These are phyloP conservation scores for Pangasius macronema DNA, from an alignment of 2,797 vertebrate species.

Conservation along the genomic window DNA sequence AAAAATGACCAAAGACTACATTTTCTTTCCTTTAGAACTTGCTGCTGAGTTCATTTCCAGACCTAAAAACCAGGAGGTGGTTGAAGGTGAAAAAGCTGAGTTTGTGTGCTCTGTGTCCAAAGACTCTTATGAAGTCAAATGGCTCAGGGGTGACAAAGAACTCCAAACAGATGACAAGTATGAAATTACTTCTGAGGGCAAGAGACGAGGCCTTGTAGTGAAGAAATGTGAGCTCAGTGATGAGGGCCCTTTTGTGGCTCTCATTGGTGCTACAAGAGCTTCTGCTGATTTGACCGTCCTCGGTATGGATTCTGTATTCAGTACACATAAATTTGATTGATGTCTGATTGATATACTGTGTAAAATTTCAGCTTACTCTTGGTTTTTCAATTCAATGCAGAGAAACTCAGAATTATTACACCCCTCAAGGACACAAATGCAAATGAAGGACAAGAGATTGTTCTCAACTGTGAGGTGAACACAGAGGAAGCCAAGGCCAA, in stretches of 20 bases:
- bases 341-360: not conserved
- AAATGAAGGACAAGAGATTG: slow-evolving; percentile 87
- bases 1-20: not conserved
- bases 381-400: slow-evolving; percentile 69
- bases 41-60: slow-evolving; percentile 94
- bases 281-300: slow-evolving; percentile 85
- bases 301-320: slow-evolving; percentile 73
- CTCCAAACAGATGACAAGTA: slow-evolving; percentile 88
- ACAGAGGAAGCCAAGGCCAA: slow-evolving; percentile 95
- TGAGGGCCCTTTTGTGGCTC: slow-evolving; percentile 83
- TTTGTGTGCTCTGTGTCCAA: slow-evolving; percentile 94
- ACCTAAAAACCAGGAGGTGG: slow-evolving; percentile 87
- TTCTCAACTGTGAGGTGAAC: slow-evolving; percentile 97
- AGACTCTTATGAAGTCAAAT: slow-evolving; percentile 86
- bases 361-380: slow-evolving; percentile 14
- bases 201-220: slow-evolving; percentile 84
- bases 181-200: slow-evolving; percentile 86
- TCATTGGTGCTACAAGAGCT: slow-evolving; percentile 86
- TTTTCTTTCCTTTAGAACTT: slow-evolving; percentile 79
- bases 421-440: slow-evolving; percentile 89
- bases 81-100: slow-evolving; percentile 89
- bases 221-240: slow-evolving; percentile 81
- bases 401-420: slow-evolving; percentile 91
- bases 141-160: slow-evolving; percentile 80
- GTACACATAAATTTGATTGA: not conserved